Percentiles rank a stretch among this genome's conserved stretches.
phyloP scores from a whole-genome alignment of 92 coral and sea anemone species.

The Parazoanthus atlanticus region DNA sequence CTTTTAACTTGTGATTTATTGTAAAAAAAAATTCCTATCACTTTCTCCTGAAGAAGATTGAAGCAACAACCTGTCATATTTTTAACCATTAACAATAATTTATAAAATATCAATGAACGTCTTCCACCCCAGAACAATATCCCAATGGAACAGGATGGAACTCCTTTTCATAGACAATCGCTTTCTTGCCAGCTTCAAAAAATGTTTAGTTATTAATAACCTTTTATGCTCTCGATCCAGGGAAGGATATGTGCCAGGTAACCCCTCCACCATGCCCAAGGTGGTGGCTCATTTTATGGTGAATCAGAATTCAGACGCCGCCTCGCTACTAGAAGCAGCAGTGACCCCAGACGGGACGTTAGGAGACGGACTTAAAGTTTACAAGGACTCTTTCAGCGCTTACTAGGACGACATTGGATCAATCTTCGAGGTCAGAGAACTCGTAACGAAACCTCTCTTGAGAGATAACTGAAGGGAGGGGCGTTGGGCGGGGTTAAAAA shows the following conservation, averaged over 20 bases:
- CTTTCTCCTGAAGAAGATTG: too few species aligned
- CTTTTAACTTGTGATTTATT: too few species aligned
- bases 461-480: not conserved
- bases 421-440: not conserved
- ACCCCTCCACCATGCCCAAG: constrained; percentile 83
- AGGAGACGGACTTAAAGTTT: constrained; percentile 97
- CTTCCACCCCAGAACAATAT: too few species aligned
- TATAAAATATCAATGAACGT: too few species aligned
- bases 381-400: constrained; percentile 95
- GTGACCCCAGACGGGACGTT: constrained; percentile 90
- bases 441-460: not conserved
- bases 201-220: too few species aligned
- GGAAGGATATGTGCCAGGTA: constrained; percentile 95
- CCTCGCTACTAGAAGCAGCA: constrained; percentile 75
- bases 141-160: too few species aligned
- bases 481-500: too few species aligned
- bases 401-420: constrained; percentile 57
- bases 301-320: constrained; percentile 91
- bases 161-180: too few species aligned
- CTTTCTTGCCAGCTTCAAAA: too few species aligned
- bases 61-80: too few species aligned
- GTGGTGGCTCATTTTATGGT: constrained; percentile 94
- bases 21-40: too few species aligned
- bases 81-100: too few species aligned
- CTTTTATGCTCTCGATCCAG: constrained; percentile 44